Base-by-base conservation (phyloP, 2,113 vertebrate genomes). In the Cyphotilapia sp. region DNA sequence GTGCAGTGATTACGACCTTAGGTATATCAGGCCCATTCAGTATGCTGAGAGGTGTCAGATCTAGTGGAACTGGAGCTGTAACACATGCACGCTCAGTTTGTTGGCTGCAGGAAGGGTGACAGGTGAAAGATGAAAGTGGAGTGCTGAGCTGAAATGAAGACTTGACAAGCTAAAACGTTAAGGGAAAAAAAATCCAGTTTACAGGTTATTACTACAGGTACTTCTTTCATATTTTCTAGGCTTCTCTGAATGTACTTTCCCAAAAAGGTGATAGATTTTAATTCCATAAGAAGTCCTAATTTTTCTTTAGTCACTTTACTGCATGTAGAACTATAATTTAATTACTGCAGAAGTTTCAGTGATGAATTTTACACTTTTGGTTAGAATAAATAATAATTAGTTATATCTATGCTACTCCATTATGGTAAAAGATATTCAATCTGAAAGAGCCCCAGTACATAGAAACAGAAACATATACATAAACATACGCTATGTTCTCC, bases 1-100 rank as follows among this genome's bases (percentile, higher is more conserved):
- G 17, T 49, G 81, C 86, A 13, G 69, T 85, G 88, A 92, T 94
- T 89, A 91, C 82, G 87, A 86, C 81, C 22, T 76, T 81, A 82
- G 86, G 88, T 92, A 59, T 71, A 83, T 86, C n/a, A 17, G 81
- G 69, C 40, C 84, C 88, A 81, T 91, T 93, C 33, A 91, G 59
- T 53, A 6, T 35, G 54, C 66, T 81, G 88, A 90, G 92, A 83
- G 82, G 88, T 93, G 91, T 90, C 92, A 91, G 88, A 82, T 66
- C n/a, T 40, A 4, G 85, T 76, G 85, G 53, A 66, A 84, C 57
- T 27, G 13, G 7, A 66, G 63, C 54, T 17, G 24, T 87, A 81
- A 42, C 57, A 38, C 85, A 22, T 78, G 53, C 40, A 29, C 4
- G 24, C 45, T 78, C 78, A 13, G 31, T 35, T 63, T 54, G 78